Conservation (phyloP, 1,140 invertebrate genomes). For the Varroa destructor region DNA sequence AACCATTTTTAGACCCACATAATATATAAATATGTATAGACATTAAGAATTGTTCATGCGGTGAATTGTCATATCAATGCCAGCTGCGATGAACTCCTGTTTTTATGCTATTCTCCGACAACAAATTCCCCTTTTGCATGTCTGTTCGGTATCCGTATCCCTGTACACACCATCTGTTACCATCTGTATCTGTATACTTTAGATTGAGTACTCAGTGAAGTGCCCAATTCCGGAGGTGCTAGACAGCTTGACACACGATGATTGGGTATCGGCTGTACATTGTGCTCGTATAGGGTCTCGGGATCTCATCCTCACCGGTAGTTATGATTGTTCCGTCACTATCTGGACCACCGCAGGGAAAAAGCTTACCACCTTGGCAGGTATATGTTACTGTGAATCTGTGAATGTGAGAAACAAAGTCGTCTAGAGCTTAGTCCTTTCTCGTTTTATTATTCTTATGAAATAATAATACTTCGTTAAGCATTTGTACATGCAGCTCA, state of each 20-base stretch:
- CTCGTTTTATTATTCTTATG: too few species aligned
- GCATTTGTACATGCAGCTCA: too few species aligned
- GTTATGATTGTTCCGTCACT: constrained; percentile 8
- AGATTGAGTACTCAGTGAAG: constrained; percentile 17
- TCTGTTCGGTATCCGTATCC: not conserved
- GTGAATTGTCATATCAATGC: too few species aligned
- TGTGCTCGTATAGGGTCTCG: constrained; percentile 1
- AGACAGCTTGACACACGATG: constrained; percentile 14
- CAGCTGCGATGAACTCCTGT: too few species aligned
- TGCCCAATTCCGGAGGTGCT: not conserved
- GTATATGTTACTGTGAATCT: not conserved
- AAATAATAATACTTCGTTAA: too few species aligned
- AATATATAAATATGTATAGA: too few species aligned
- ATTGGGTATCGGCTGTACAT: constrained; percentile 9
- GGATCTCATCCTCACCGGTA: not conserved
- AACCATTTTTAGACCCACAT: too few species aligned
- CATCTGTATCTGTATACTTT: not conserved
- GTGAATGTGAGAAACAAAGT: too few species aligned
- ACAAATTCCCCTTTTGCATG: not conserved
- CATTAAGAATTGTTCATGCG: too few species aligned
- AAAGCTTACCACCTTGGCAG: constrained; percentile 4
- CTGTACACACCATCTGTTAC: not conserved
- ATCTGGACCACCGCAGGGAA: constrained; percentile 9
- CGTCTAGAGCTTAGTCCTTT: too few species aligned
- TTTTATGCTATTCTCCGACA: not conserved